phyloP scores from a whole-genome alignment of 92 coral and sea anemone species.

The Porites evermanni region DNA sequence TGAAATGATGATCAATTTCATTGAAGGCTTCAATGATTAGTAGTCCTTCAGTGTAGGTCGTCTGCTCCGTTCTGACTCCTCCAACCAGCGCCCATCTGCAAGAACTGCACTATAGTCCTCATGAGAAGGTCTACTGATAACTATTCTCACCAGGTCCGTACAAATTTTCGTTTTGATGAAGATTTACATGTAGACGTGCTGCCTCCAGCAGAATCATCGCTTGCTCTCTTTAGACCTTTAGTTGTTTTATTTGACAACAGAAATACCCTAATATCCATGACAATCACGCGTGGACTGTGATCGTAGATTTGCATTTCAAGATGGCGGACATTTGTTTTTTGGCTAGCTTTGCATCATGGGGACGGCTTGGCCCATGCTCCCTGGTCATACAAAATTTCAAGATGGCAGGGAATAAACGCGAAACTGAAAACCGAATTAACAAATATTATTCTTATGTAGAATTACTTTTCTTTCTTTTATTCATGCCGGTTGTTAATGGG shows the following conservation, averaged over 20 bases:
- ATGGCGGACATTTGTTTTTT: no score
- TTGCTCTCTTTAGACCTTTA: no score
- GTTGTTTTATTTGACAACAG: conserved; percentile 33
- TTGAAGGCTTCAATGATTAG: conserved; percentile 37
- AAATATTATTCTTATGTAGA: conserved; percentile 12
- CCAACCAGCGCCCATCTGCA: conserved; percentile 48
- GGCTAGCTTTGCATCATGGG: no score
- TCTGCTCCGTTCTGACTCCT: conserved; percentile 50
- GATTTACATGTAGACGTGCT: not conserved
- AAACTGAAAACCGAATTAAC: conserved; percentile 19
- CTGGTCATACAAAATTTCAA: conserved; percentile 28
- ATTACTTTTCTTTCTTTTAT: conserved; percentile 28
- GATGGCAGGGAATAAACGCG: conserved; percentile 45
- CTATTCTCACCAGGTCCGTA: conserved; percentile 17
- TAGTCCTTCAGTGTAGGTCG: conserved; percentile 48
- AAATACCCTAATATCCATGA: no score
- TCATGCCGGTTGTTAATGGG: conserved; percentile 48
- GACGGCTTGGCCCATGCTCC: conserved; percentile 10
- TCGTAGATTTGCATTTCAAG: no score
- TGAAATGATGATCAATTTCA: not conserved
- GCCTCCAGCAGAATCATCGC: no score
- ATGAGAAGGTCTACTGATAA: conserved; percentile 50
- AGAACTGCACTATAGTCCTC: conserved; percentile 53
- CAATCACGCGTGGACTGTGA: no score
- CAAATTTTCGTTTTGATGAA: conserved; percentile 1